Conservation (phyloP, 2,888 invertebrate genomes). For the Diarsia mendica region DNA sequence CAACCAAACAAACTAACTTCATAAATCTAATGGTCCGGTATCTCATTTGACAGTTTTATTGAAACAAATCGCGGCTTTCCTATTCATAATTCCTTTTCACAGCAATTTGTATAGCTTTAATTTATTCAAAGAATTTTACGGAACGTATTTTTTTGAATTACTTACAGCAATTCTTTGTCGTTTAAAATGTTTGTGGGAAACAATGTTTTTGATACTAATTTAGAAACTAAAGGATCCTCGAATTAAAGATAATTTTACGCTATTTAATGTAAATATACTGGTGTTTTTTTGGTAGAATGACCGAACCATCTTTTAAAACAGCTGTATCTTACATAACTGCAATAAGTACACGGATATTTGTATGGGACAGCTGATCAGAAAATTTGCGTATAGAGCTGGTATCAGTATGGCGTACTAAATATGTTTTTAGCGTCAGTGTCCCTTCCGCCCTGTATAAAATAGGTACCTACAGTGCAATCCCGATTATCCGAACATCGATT, state of each 20-base stretch:
- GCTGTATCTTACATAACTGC: not conserved
- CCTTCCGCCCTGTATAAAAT: too few species aligned
- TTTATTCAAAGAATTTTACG: conserved; percentile 25
- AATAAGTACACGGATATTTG: too few species aligned
- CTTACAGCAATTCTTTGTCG: conserved; percentile 16
- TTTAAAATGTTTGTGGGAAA: conserved; percentile 4
- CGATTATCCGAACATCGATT: conserved; percentile 15
- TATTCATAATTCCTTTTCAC: conserved; percentile 36
- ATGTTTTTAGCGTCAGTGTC: too few species aligned
- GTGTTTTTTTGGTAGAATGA: not conserved
- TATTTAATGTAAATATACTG: not conserved
- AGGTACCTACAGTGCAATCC: conserved; percentile 6
- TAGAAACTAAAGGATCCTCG: not conserved
- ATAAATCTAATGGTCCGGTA: conserved; percentile 50
- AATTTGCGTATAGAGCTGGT: too few species aligned
- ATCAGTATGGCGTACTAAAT: too few species aligned
- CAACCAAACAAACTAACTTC: conserved; percentile 47
- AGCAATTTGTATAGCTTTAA: conserved; percentile 42
- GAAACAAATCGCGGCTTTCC: conserved; percentile 28
- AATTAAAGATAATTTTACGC: not conserved
- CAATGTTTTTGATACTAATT: conserved; percentile 7
- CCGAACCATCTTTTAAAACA: not conserved
- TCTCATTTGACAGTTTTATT: conserved; percentile 58
- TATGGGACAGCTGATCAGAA: too few species aligned
- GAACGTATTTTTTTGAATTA: conserved; percentile 11